phyloP scores from a whole-genome alignment of 2,888 invertebrate genomes.

The Salticus scenicus region DNA sequence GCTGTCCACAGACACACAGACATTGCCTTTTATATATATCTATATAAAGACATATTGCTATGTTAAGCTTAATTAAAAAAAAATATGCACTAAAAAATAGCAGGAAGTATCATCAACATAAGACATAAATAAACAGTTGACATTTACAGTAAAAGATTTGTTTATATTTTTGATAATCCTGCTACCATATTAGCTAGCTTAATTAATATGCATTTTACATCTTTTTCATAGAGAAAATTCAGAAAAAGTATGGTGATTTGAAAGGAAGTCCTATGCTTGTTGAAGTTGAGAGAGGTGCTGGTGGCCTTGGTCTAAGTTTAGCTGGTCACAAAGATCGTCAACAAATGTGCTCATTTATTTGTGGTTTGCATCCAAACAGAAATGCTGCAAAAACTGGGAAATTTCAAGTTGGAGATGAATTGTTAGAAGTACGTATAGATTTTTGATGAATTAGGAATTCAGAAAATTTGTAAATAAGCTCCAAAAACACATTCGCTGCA shows the following conservation, averaged over 20 bases:
- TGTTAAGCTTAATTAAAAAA: too few species aligned
- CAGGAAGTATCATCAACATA: too few species aligned
- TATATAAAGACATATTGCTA: too few species aligned
- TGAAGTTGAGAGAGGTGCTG: slow-evolving; percentile 84
- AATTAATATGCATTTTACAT: too few species aligned
- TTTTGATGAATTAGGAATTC: neutral
- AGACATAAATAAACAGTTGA: too few species aligned
- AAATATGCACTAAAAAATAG: too few species aligned
- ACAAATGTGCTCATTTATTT: slow-evolving; percentile 96
- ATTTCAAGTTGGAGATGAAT: slow-evolving; percentile 93
- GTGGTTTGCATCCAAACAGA: slow-evolving; percentile 93
- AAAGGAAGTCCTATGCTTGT: slow-evolving; percentile 83
- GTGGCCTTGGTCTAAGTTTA: slow-evolving; percentile 90
- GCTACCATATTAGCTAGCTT: too few species aligned
- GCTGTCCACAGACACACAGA: too few species aligned
- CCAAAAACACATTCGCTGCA: too few species aligned
- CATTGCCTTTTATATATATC: too few species aligned
- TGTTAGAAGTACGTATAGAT: slow-evolving; percentile 84
- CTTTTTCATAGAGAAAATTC: slow-evolving; percentile 96
- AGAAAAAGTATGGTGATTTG: slow-evolving; percentile 91
- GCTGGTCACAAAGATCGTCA: slow-evolving; percentile 95
- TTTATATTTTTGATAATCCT: too few species aligned
- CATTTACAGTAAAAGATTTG: too few species aligned
- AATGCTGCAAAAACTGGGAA: slow-evolving; percentile 84
- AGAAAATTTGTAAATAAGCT: neutral